Evolutionary conservation across 2,113 vertebrate species (phyloP).

Genomic region (Eleginops maclovinus): DNA sequence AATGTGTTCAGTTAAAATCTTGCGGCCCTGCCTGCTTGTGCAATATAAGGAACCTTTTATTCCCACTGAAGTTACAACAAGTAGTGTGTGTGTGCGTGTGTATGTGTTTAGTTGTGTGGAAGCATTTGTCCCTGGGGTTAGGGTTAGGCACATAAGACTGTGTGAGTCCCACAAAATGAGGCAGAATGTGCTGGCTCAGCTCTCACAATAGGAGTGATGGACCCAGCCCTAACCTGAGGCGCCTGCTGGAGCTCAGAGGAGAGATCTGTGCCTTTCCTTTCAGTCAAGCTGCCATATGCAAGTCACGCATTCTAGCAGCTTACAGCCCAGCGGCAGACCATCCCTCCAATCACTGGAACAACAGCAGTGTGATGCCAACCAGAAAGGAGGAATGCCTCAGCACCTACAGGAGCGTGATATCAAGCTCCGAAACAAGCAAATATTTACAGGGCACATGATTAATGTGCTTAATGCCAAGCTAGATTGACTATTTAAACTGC

Average conservation of each 20-base stretch:
- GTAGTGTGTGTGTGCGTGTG: neutral
- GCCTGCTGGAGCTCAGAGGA: constrained; percentile 29
- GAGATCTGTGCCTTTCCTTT: constrained; percentile 36
- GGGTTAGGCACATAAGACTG: constrained; percentile 18
- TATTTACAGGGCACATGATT: too few relatives aligned
- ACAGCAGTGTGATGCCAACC: neutral
- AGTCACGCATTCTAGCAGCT: constrained; percentile 16
- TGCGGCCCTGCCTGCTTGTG: neutral
- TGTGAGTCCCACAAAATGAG: constrained; percentile 51
- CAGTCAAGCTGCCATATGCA: constrained; percentile 46
- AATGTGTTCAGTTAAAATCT: too few relatives aligned
- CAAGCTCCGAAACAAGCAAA: too few relatives aligned
- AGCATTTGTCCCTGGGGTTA: constrained; percentile 4
- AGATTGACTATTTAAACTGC: too few relatives aligned
- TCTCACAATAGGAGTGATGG: constrained; percentile 26
- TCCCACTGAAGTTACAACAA: constrained; percentile 38
- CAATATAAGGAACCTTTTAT: neutral
- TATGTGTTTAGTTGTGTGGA: constrained; percentile 34
- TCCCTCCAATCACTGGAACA: neutral
- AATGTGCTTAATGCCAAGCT: too few relatives aligned
- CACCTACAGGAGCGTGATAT: too few relatives aligned
- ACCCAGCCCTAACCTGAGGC: constrained; percentile 56
- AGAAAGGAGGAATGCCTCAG: too few relatives aligned
- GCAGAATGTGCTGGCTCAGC: constrained; percentile 73
- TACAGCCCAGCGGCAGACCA: constrained; percentile 13